phyloP scores from a whole-genome alignment of 1,140 invertebrate species.

The Musca vetustissima region DNA sequence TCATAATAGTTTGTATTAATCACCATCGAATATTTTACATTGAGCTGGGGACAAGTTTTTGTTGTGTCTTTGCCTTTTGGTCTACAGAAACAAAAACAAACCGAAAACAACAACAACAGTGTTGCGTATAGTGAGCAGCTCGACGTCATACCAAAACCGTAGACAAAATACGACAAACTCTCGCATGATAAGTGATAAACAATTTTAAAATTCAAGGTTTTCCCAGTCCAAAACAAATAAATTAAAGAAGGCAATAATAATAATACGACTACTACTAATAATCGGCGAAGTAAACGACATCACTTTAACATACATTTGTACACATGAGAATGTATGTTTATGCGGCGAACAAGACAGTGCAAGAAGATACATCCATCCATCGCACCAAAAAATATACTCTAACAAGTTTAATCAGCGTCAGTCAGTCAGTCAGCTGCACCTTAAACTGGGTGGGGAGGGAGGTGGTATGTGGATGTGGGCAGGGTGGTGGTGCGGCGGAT shows the following conservation, averaged over 20 bases:
- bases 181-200: slow-evolving; percentile 17
- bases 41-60: too few species aligned
- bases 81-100: too few species aligned
- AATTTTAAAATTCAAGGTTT: slow-evolving; percentile 27
- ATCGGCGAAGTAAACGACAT: not conserved
- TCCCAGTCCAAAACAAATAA: slow-evolving; percentile 5
- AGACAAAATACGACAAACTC: not conserved
- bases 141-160: too few species aligned
- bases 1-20: too few species aligned
- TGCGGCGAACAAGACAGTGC: too few species aligned
- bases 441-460: slow-evolving; percentile 30
- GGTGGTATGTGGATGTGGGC: too few species aligned
- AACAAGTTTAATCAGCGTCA: slow-evolving; percentile 41
- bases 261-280: not conserved
- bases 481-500: slow-evolving; percentile 6
- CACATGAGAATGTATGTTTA: too few species aligned
- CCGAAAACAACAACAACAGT: too few species aligned
- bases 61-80: too few species aligned
- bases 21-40: too few species aligned
- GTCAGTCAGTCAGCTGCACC: slow-evolving; percentile 31
- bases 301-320: too few species aligned
- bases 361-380: slow-evolving; percentile 24
- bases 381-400: slow-evolving; percentile 8
- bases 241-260: not conserved
- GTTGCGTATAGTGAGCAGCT: too few species aligned